Percentiles rank a stretch among this genome's conserved stretches.
These are phyloP conservation scores for Megaceryle maxima DNA, from an alignment of 2,113 vertebrate genomes.

Conservation along the genomic window DNA sequence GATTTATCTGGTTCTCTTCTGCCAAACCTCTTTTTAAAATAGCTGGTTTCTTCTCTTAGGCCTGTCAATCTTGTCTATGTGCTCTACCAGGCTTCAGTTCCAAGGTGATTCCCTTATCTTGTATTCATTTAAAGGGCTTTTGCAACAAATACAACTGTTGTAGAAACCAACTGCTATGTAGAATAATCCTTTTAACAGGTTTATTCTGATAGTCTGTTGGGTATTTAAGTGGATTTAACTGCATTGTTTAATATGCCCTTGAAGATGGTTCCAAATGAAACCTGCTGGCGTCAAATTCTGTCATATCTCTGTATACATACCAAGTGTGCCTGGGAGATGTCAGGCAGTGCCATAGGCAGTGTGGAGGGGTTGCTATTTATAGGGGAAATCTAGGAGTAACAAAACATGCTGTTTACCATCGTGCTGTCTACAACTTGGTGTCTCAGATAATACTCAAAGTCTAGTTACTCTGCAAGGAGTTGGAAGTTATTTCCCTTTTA, in stretches of 20 bases:
- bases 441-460: background rate
- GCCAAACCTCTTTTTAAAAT: background rate
- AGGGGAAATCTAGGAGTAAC: background rate
- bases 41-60: background rate
- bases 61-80: background rate
- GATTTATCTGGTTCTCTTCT: background rate
- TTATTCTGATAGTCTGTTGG: background rate
- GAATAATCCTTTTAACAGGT: conserved; percentile 45
- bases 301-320: background rate
- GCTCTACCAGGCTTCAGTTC: background rate
- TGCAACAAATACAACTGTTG: conserved; percentile 7
- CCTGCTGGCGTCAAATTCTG: background rate
- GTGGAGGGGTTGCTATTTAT: conserved; percentile 6
- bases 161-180: background rate
- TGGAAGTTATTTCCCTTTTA: background rate
- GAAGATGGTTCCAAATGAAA: conserved; percentile 10
- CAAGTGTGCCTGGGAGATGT: conserved; percentile 10
- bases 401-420: background rate
- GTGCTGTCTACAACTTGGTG: background rate
- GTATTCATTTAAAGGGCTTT: background rate
- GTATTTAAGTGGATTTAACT: conserved; percentile 49
- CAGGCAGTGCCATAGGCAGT: background rate
- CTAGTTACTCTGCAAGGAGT: background rate
- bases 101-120: background rate
- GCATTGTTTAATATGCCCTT: background rate